Conservation (phyloP, 2,888 invertebrate species). For the Apamea epomidion region DNA sequence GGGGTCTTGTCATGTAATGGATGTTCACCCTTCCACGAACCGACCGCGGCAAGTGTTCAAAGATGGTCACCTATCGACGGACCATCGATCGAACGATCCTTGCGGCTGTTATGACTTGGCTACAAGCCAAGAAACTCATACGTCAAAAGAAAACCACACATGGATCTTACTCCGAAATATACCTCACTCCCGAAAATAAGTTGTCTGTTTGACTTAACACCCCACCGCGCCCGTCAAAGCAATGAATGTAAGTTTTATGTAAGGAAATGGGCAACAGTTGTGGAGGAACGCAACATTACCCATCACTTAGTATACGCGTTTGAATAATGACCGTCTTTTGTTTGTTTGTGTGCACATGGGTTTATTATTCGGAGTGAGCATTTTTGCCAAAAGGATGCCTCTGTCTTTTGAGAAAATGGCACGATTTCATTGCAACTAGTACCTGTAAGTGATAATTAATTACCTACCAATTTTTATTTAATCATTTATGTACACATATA, state of each 20-base stretch:
- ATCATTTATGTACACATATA: background rate
- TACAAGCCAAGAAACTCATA: background rate
- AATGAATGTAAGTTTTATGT: conserved; percentile 64
- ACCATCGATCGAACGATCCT: background rate
- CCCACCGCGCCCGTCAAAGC: conserved; percentile 23
- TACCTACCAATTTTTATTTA: background rate
- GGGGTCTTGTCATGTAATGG: background rate
- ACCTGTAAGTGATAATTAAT: background rate
- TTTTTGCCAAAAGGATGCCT: background rate
- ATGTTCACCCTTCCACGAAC: background rate
- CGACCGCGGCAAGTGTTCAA: too few species aligned
- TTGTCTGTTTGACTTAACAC: conserved; percentile 52
- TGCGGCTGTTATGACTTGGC: background rate
- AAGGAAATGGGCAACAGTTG: conserved; percentile 56
- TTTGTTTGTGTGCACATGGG: conserved; percentile 44
- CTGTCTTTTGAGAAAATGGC: background rate
- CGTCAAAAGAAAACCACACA: conserved; percentile 21
- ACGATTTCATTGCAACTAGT: background rate
- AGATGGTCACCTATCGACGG: too few species aligned
- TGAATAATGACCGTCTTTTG: conserved; percentile 55
- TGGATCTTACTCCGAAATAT: conserved; percentile 14
- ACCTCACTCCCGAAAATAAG: conserved; percentile 18
- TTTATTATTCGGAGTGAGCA: background rate
- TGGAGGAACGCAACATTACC: conserved; percentile 57
- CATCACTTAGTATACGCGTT: conserved; percentile 59